A percentile compares a stretch with the other conserved stretches of the same genome.
Evolutionary conservation across 2,113 vertebrate genomes (phyloP).

Genomic region (Alouatta palliata): DNA sequence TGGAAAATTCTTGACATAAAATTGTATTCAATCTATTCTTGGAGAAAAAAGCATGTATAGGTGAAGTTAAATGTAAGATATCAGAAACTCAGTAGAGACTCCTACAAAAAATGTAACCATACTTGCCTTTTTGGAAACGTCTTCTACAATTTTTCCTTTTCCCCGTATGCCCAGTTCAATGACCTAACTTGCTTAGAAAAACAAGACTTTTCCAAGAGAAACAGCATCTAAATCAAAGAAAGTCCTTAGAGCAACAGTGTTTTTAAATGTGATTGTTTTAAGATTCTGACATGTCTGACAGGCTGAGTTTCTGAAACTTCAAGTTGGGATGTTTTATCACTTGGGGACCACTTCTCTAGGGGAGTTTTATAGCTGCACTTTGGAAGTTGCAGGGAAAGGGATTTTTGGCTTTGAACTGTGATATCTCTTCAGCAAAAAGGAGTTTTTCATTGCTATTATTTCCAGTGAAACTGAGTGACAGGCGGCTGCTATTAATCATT

Average conservation of each 20-base stretch:
- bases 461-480: background rate
- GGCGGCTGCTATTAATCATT: slow-evolving; percentile 30
- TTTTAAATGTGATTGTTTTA: slow-evolving; percentile 75
- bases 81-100: slow-evolving; percentile 31
- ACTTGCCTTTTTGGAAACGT: slow-evolving; percentile 70
- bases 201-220: slow-evolving; percentile 80
- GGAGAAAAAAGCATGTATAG: slow-evolving; percentile 44
- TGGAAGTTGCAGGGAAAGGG: background rate
- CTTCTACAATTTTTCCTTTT: slow-evolving; percentile 78
- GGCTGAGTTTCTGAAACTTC: slow-evolving; percentile 56
- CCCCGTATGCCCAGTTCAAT: slow-evolving; percentile 72
- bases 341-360: background rate
- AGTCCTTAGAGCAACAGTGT: slow-evolving; percentile 80
- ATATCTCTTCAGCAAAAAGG: slow-evolving; percentile 52
- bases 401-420: slow-evolving; percentile 38
- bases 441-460: slow-evolving; percentile 42
- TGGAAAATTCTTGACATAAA: background rate
- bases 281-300: slow-evolving; percentile 73
- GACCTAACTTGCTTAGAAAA: slow-evolving; percentile 79
- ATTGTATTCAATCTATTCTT: slow-evolving; percentile 4
- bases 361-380: slow-evolving; percentile 20
- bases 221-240: slow-evolving; percentile 81
- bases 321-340: slow-evolving; percentile 31
- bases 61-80: slow-evolving; percentile 18
- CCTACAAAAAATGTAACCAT: slow-evolving; percentile 56